Evolutionary conservation across 2,797 vertebrate genomes (phyloP), one percentile per base, ranked within the genome.

Genomic region (Megalops cyprinoides): DNA sequence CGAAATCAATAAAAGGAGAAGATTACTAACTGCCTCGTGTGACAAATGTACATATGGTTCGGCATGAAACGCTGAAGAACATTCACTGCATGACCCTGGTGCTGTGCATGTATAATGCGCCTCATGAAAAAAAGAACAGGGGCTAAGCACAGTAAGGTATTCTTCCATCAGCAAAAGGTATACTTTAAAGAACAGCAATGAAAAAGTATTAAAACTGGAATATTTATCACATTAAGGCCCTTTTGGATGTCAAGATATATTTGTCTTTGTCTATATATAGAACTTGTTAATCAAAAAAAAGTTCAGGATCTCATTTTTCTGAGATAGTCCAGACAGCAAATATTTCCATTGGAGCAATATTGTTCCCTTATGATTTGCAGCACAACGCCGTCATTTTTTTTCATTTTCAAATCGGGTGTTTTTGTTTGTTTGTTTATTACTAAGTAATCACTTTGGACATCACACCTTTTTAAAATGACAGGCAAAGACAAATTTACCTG

Each of bases 1-100:
- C 75, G 74, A 75, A 75, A 49, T 75, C 74, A 75, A 49, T 75
- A 75, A 39, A 2, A 23, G 39, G 67, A 71, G 67, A 71, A 71
- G 67, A 71, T 71, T 44, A 75, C 74, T 49, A 75, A 75, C 74
- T 51, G 74, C 49, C 74, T 49, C 15, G 8, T 51, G 46, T 51
- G 74, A 75, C 74, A 75, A 75, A 53, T 49, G 49, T 53, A 44
- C 48, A 53, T 31, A 75, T 25, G 51, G 74, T 75, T 31, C n/a
- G 23, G 73, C 49, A 75, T 42, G 67, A 71, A 71, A 23, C 42
- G 37, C 39, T n/a, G 12, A 18, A 71, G 39, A 71, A 71, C 44
- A 39, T 44, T 42, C 67, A 71, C 67, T 71, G 37, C 42, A 18
- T 71, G 23, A 71, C 67, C 67, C 39, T n/a, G 39, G 39, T 10